Conservation (phyloP, 2,888 invertebrate species). For the Trissolcus brochymenae region DNA sequence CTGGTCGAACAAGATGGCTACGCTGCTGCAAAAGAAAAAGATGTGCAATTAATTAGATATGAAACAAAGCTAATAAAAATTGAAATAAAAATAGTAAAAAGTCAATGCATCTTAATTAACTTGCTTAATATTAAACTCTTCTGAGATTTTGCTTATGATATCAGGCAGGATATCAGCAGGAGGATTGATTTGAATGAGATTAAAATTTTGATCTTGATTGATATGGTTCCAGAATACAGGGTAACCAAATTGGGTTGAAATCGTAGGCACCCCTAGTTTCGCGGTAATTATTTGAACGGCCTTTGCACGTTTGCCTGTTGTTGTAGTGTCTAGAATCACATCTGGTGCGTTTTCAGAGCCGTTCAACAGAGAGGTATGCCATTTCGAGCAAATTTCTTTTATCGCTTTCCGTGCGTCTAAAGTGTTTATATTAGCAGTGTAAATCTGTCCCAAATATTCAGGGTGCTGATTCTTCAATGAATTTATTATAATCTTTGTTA, state of each 20-base stretch:
- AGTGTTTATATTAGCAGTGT: too few relatives aligned
- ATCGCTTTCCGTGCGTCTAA: constrained; percentile 62
- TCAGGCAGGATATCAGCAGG: constrained; percentile 91
- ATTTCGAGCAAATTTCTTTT: constrained; percentile 65
- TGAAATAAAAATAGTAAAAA: not conserved
- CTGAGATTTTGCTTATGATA: constrained; percentile 84
- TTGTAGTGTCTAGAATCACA: constrained; percentile 88
- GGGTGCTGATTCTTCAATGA: too few relatives aligned
- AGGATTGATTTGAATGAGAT: constrained; percentile 89
- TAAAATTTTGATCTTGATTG: constrained; percentile 83
- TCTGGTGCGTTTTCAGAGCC: constrained; percentile 84
- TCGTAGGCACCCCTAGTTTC: constrained; percentile 87
- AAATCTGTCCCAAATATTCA: too few relatives aligned
- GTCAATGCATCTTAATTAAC: not conserved
- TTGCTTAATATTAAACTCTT: constrained; percentile 83
- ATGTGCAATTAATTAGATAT: not conserved
- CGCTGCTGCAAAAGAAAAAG: constrained; percentile 78
- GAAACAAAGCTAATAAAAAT: not conserved
- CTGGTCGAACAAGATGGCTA: constrained; percentile 93
- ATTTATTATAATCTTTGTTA: too few relatives aligned
- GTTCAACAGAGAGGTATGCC: constrained; percentile 72
- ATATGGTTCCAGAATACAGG: constrained; percentile 84
- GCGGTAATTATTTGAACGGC: constrained; percentile 90
- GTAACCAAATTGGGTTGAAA: constrained; percentile 91
- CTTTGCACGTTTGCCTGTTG: constrained; percentile 89